phyloP scores from a whole-genome alignment of 2,113 vertebrate species.

The Mirza zaza region DNA sequence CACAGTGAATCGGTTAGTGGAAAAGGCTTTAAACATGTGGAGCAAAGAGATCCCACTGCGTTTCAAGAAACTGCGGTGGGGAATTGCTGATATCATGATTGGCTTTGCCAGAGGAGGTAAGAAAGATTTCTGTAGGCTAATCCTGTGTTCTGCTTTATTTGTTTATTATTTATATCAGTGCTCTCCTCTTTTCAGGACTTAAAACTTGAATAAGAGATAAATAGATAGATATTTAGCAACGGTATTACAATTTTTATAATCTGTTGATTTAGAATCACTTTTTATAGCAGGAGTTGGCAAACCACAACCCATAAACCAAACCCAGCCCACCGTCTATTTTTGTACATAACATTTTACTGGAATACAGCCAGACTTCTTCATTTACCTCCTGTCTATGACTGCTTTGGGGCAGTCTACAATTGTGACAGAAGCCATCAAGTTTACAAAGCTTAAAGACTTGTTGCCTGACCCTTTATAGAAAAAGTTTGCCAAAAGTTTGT shows the following conservation, averaged over 20 bases:
- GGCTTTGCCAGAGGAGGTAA: constrained; percentile 79
- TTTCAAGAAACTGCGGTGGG: not conserved
- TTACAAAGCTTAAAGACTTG: not conserved
- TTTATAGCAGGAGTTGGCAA: not conserved
- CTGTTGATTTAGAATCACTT: not conserved
- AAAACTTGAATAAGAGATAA: not conserved
- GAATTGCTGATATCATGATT: constrained; percentile 82
- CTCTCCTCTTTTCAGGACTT: not conserved
- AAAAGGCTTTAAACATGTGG: constrained; percentile 81
- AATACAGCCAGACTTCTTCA: not conserved
- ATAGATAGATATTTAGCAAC: not conserved
- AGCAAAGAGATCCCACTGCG: constrained; percentile 77
- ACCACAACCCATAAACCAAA: not conserved
- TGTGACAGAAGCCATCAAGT: not conserved
- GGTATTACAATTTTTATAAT: not conserved
- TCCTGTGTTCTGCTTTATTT: not conserved
- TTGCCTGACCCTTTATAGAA: not conserved
- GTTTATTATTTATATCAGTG: not conserved
- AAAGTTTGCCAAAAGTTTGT: not conserved
- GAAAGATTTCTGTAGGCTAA: not conserved
- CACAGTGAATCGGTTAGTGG: constrained; percentile 75
- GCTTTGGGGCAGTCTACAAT: not conserved
- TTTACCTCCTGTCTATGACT: not conserved
- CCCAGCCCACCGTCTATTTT: not conserved
- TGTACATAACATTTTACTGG: not conserved